phyloP scores from a whole-genome alignment of 1,140 invertebrate species.

The Amyelois transitella region DNA sequence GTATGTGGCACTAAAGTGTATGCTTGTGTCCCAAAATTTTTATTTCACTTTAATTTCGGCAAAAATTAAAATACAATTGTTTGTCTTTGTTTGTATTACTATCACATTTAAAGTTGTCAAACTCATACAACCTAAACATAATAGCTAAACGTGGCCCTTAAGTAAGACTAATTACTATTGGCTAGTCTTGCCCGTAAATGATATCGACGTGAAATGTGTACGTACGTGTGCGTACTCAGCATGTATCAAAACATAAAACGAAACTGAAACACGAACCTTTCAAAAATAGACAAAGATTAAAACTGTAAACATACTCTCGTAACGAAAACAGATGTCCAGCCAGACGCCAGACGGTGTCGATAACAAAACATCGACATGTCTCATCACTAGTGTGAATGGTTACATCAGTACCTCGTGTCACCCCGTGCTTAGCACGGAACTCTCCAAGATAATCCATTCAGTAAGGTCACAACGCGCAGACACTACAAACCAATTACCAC shows the following conservation, averaged over 20 bases:
- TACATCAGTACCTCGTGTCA: slow-evolving; percentile 60
- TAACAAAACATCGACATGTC: not conserved
- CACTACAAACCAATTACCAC: slow-evolving; percentile 12
- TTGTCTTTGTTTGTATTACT: too few species aligned
- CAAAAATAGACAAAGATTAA: not conserved
- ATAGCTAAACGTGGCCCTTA: too few species aligned
- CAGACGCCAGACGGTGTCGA: not conserved
- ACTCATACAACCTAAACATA: too few species aligned
- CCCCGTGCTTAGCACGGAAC: slow-evolving; percentile 60
- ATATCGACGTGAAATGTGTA: not conserved
- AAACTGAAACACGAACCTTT: not conserved
- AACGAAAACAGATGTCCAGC: not conserved
- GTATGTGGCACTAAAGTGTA: too few species aligned
- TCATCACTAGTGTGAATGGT: slow-evolving; percentile 50
- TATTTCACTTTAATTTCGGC: too few species aligned
- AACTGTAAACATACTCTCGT: not conserved
- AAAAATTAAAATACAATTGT: too few species aligned
- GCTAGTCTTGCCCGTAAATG: too few species aligned
- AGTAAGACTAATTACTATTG: too few species aligned
- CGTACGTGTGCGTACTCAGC: not conserved
- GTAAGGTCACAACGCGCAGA: slow-evolving; percentile 24
- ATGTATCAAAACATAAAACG: not conserved
- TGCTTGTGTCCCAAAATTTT: too few species aligned
- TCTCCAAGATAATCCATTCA: slow-evolving; percentile 9
- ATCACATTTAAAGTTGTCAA: too few species aligned